Percentiles rank a stretch among this genome's conserved stretches.
These are phyloP conservation scores for Blennius ocellaris DNA, from an alignment of 2,113 vertebrate genomes.

Conservation along the genomic window DNA sequence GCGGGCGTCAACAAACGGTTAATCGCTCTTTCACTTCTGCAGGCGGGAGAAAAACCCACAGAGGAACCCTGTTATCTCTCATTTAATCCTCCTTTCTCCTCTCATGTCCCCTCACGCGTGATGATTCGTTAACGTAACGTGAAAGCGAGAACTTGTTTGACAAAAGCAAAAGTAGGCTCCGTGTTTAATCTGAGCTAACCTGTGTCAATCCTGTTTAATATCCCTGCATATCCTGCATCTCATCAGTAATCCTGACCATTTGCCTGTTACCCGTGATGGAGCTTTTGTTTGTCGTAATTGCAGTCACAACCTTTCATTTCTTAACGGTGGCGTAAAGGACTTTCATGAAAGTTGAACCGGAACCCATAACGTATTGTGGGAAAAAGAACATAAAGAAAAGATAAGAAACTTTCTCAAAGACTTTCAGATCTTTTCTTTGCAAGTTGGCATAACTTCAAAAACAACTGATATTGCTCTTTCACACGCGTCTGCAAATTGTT, in stretches of 20 bases:
- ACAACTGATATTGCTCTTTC: no score
- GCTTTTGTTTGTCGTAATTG: constrained; percentile 74
- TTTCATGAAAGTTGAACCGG: background rate
- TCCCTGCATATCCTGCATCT: constrained; percentile 46
- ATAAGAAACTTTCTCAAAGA: constrained; percentile 12
- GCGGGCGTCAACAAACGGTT: constrained; percentile 69
- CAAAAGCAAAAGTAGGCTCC: background rate
- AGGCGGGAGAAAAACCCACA: constrained; percentile 50
- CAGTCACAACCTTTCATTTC: constrained; percentile 66
- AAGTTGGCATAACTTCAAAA: no score
- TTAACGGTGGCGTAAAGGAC: constrained; percentile 43
- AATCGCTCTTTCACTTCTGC: constrained; percentile 55
- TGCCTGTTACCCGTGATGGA: constrained; percentile 59
- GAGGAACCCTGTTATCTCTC: constrained; percentile 46
- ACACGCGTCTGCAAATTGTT: no score
- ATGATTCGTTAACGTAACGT: constrained; percentile 29
- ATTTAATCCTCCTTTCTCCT: constrained; percentile 9
- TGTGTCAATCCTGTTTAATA: constrained; percentile 7
- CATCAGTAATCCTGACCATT: constrained; percentile 54
- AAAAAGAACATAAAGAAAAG: constrained; percentile 4
- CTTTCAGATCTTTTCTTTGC: background rate
- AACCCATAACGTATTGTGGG: background rate
- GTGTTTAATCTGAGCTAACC: constrained; percentile 13
- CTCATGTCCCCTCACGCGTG: constrained; percentile 2
- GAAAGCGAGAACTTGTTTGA: background rate